Percentiles rank a stretch among this genome's conserved stretches.
These are phyloP conservation scores for Leptinotarsa haldemani DNA, from an alignment of 2,888 invertebrate species.

Conservation along the genomic window DNA sequence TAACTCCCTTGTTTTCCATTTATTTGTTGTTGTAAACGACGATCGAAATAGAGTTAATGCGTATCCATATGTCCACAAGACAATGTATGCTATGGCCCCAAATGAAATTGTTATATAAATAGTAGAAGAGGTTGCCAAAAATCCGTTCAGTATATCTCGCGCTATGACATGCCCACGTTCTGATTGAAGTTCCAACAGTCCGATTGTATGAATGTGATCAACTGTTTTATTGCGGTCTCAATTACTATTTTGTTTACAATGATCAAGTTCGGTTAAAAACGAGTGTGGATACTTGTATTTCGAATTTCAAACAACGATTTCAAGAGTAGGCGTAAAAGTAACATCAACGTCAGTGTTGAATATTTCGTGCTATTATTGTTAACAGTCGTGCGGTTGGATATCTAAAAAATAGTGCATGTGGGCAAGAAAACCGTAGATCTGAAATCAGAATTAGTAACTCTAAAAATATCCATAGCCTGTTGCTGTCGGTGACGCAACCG, in stretches of 20 bases:
- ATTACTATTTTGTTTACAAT: background rate
- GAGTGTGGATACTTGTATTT: background rate
- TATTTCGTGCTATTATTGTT: slow-evolving; percentile 9
- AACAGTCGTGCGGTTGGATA: slow-evolving; percentile 7
- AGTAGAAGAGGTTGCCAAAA: slow-evolving; percentile 41
- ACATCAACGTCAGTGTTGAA: background rate
- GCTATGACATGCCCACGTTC: slow-evolving; percentile 25
- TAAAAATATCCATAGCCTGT: slow-evolving; percentile 43
- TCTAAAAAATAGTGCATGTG: slow-evolving; percentile 22
- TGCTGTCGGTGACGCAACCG: slow-evolving; percentile 36
- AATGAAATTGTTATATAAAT: slow-evolving; percentile 45
- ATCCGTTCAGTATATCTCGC: slow-evolving; percentile 36
- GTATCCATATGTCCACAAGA: slow-evolving; percentile 31
- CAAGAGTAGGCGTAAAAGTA: background rate
- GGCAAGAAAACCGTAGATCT: slow-evolving; percentile 22
- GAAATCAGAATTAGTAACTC: slow-evolving; percentile 29
- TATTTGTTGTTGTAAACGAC: slow-evolving; percentile 14
- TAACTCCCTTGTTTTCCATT: slow-evolving; percentile 8
- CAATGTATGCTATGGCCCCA: slow-evolving; percentile 31
- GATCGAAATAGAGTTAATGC: slow-evolving; percentile 17
- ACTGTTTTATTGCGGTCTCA: background rate
- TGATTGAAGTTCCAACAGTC: slow-evolving; percentile 13
- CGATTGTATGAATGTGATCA: background rate
- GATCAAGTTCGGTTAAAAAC: background rate
- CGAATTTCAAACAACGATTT: background rate